These are phyloP conservation scores for Crocodylus rhombifer DNA, from an alignment of 2,797 vertebrate genomes.

Conservation along the genomic window DNA sequence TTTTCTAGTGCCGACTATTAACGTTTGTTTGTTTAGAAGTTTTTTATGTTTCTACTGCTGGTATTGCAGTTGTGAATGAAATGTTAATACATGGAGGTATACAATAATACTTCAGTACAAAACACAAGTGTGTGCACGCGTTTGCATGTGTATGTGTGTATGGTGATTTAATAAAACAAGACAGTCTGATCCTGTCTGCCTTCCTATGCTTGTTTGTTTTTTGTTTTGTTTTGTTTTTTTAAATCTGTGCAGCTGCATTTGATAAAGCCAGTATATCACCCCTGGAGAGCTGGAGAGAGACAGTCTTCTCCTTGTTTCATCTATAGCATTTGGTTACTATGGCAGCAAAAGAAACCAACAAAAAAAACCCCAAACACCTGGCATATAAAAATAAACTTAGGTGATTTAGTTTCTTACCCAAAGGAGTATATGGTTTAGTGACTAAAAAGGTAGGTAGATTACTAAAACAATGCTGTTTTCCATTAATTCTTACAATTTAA, in stretches of 20 bases:
- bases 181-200: not conserved
- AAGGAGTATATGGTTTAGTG: not conserved
- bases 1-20: not conserved
- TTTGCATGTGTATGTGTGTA: fast-evolving
- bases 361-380: slow-evolving; percentile 62
- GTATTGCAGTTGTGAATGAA: not conserved
- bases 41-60: not conserved
- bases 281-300: slow-evolving; percentile 52
- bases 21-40: not conserved
- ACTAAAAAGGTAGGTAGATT: slow-evolving; percentile 37
- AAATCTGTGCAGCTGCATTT: slow-evolving; percentile 17
- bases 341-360: slow-evolving; percentile 74
- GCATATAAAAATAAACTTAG: slow-evolving; percentile 65
- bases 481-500: not conserved
- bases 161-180: not conserved
- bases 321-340: slow-evolving; percentile 83
- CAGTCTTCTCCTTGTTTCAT: slow-evolving; percentile 68
- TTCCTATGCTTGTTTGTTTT: not conserved
- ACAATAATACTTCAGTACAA: not conserved
- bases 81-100: not conserved
- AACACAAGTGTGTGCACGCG: not conserved
- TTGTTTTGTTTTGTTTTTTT: not conserved
- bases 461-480: not conserved
- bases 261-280: slow-evolving; percentile 48
- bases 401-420: slow-evolving; percentile 23